A percentile compares a stretch with the other conserved stretches of the same genome.
These are phyloP conservation scores for Cotesia vestalis DNA, from an alignment of 1,140 invertebrate genomes.

Conservation along the genomic window DNA sequence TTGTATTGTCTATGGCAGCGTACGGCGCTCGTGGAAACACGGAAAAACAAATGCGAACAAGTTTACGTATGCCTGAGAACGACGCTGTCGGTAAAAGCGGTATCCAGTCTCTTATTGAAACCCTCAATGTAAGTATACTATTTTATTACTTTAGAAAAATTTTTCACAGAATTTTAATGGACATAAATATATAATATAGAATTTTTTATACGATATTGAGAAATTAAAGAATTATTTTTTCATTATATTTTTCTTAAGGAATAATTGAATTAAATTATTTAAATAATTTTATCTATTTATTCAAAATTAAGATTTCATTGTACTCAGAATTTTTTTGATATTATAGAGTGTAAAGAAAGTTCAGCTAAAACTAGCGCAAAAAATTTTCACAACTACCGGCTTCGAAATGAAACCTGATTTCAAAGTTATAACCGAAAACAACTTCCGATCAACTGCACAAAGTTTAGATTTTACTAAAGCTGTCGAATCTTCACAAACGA, in stretches of 20 bases:
- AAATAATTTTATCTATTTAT: too few species aligned
- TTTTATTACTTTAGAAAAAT: background rate
- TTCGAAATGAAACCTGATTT: constrained; percentile 47
- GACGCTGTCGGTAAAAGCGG: background rate
- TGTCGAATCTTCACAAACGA: constrained; percentile 61
- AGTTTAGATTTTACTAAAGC: constrained; percentile 67
- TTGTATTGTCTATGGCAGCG: constrained; percentile 20
- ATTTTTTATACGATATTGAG: too few species aligned
- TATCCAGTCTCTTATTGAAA: constrained; percentile 10
- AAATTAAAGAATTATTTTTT: too few species aligned
- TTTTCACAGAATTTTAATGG: too few species aligned
- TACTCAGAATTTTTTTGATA: too few species aligned
- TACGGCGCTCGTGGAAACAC: constrained; percentile 24
- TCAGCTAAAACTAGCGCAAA: constrained; percentile 45
- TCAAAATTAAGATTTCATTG: too few species aligned
- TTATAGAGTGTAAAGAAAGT: constrained; percentile 41
- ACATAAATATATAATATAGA: too few species aligned
- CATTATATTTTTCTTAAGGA: too few species aligned
- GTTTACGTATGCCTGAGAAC: background rate
- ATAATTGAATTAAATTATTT: too few species aligned
- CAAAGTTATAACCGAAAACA: constrained; percentile 20
- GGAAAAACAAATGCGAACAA: constrained; percentile 12
- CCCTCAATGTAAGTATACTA: constrained; percentile 8
- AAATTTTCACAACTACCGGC: constrained; percentile 55
- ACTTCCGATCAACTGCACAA: constrained; percentile 67